These are phyloP conservation scores for Pantherophis vulpinus DNA, from an alignment of 2,797 vertebrate genomes.

Conservation along the genomic window DNA sequence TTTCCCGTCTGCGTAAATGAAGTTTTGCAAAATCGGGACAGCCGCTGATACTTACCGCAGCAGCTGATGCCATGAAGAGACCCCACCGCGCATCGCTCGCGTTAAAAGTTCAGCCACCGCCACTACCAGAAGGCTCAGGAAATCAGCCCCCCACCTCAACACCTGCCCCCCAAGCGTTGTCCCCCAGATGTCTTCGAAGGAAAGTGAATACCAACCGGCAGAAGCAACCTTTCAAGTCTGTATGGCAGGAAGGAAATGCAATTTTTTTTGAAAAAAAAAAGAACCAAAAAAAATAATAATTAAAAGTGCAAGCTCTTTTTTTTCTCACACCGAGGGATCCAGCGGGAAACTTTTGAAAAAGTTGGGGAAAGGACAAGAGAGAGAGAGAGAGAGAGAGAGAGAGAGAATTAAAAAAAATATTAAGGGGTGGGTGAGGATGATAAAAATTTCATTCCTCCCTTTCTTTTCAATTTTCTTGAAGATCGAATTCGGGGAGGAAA, in stretches of 20 bases:
- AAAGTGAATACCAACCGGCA: neutral
- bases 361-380: neutral
- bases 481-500: neutral
- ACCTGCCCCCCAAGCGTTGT: neutral
- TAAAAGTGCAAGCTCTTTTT: neutral
- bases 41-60: neutral
- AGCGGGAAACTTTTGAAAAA: neutral
- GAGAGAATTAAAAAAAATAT: neutral
- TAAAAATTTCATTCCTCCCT: neutral
- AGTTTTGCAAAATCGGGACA: neutral
- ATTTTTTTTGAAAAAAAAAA: neutral
- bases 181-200: neutral
- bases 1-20: neutral
- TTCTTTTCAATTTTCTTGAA: neutral
- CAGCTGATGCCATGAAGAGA: neutral
- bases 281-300: too few relatives aligned
- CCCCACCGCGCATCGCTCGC: neutral
- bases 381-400: too few relatives aligned
- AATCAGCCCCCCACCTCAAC: neutral
- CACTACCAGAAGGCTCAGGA: neutral
- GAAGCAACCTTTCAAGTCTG: neutral
- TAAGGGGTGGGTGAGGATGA: neutral
- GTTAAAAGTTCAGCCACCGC: neutral
- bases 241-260: neutral
- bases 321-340: neutral